Conservation (phyloP, 2,113 vertebrate species). For the Centropristis striata region DNA sequence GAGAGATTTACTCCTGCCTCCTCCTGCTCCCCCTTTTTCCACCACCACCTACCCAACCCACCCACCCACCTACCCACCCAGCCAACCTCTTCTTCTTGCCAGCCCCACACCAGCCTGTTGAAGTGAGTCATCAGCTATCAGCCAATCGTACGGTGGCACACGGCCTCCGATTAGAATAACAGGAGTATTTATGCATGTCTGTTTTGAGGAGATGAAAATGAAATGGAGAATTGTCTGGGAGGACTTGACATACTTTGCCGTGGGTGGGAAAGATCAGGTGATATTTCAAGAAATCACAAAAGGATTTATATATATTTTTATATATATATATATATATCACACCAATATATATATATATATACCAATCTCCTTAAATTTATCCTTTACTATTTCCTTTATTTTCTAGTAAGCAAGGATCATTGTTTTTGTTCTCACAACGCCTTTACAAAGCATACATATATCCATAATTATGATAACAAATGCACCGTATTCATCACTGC, state of each 20-base stretch:
- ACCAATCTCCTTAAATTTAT: neutral
- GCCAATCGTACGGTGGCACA: conserved; percentile 87
- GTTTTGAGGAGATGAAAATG: conserved; percentile 64
- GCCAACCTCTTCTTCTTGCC: conserved; percentile 55
- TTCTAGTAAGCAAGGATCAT: neutral
- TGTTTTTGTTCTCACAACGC: neutral
- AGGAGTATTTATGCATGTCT: conserved; percentile 82
- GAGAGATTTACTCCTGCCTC: conserved; percentile 85
- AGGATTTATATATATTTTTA: neutral
- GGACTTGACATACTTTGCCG: conserved; percentile 51
- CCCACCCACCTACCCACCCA: conserved; percentile 40
- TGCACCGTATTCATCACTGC: conserved; percentile 18
- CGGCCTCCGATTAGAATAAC: conserved; percentile 88
- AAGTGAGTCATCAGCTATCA: conserved; percentile 85
- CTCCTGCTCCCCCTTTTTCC: conserved; percentile 69
- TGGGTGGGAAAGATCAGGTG: conserved; percentile 13
- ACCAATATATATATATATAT: too few relatives aligned
- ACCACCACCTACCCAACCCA: conserved; percentile 65
- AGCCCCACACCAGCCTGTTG: conserved; percentile 87
- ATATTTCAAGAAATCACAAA: neutral
- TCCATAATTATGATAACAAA: neutral
- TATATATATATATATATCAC: too few relatives aligned
- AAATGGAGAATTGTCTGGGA: conserved; percentile 49
- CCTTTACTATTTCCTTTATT: neutral
- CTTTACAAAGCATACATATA: neutral